phyloP scores from a whole-genome alignment of 2,113 vertebrate species.

The Cyrtonyx montezumae region DNA sequence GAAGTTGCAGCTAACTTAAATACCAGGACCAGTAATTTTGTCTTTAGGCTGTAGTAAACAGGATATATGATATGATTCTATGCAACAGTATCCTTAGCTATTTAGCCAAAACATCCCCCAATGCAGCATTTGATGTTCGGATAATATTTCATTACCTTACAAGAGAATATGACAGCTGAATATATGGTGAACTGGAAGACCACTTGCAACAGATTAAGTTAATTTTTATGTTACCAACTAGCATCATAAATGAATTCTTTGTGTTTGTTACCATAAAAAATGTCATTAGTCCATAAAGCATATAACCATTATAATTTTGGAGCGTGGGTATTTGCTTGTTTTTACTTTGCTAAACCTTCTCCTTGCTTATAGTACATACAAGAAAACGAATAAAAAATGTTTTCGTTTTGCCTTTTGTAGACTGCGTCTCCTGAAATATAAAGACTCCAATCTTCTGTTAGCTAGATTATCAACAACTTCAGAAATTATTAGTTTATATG shows the following conservation, averaged over 20 bases:
- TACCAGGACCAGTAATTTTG: constrained; percentile 63
- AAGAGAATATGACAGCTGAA: constrained; percentile 59
- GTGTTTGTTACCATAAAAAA: not conserved
- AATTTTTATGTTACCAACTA: constrained; percentile 39
- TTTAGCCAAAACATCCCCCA: constrained; percentile 66
- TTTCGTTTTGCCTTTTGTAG: constrained; percentile 21
- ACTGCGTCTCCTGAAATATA: not conserved
- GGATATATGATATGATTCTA: constrained; percentile 39
- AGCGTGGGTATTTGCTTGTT: not conserved
- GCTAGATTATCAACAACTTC: constrained; percentile 63
- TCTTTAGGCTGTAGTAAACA: constrained; percentile 47
- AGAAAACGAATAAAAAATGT: not conserved
- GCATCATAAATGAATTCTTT: constrained; percentile 4
- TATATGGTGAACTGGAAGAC: constrained; percentile 56
- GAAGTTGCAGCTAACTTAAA: constrained; percentile 57
- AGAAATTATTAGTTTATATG: constrained; percentile 11
- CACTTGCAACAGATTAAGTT: constrained; percentile 15
- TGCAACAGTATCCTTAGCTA: constrained; percentile 53
- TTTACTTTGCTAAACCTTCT: constrained; percentile 12
- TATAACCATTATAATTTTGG: not conserved
- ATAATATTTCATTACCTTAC: constrained; percentile 65
- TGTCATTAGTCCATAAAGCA: not conserved
- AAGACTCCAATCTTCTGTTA: constrained; percentile 30
- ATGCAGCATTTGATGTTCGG: constrained; percentile 13
- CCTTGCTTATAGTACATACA: not conserved